Base-by-base conservation (phyloP, 2,888 invertebrate species). In the Chironomus tentans region DNA sequence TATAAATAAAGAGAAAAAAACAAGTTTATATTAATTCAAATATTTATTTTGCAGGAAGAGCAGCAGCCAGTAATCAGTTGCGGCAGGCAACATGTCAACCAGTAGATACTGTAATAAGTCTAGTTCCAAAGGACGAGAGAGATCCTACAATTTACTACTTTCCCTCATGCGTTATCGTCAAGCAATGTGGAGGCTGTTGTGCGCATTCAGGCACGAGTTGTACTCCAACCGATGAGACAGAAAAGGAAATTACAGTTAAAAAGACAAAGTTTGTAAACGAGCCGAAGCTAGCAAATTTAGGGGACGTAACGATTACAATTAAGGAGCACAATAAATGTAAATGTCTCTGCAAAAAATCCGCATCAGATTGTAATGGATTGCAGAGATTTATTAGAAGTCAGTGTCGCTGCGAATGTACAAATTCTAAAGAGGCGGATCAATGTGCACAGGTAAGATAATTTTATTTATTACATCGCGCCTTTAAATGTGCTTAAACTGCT, bases 101-200 rank as follows among this genome's bases (percentile, higher is more conserved):
- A 24, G 62, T 72, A 12, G 72, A 72, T 7, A 38, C 72, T 3
- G 15, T 72, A 22, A 24, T 72, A 12, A 61, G 61, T 15, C 6
- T 62, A n/a, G 62, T 72, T 7, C 72, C 61, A 10, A 7, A 56
- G 2, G 61, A 72, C 5, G 72, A 72, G 61, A 24, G 28, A 21
- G 72, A 72, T 21, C 72, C 72, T 46, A 62, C 72, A n/a, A 50
- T 72, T 24, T 72, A 50, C 12, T 72, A 72, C 28, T 72, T 72
- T 61, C 72, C 72, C 2, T 72, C 72, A 38, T 72, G 72, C 18
- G 62, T 72, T 24, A n/a, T 62, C 3, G 13, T 72, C 3, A 72
- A 62, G 10, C 72, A 72, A 62, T 72, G 72, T 38, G 72, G 72
- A 13, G 72, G 72, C 12, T 72, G 72, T 38, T 72, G 72, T 72